Percentiles rank a stretch among this genome's conserved stretches.
Conservation (phyloP, 2,113 vertebrate species). For the Ia io region DNA sequence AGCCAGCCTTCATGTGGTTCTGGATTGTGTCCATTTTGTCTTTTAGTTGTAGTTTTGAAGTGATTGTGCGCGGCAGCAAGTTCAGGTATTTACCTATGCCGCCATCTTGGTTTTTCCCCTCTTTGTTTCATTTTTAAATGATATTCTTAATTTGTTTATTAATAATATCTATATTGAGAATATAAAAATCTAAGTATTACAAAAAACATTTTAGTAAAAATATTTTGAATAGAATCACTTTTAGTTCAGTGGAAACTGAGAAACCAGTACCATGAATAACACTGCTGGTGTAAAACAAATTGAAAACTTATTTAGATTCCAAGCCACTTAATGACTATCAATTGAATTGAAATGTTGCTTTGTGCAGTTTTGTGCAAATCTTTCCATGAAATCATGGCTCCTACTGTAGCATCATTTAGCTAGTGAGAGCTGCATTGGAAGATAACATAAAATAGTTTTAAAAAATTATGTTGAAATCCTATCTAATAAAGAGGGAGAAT, state of each 20-base stretch:
- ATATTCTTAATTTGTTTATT: background rate
- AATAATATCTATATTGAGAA: background rate
- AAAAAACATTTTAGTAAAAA: background rate
- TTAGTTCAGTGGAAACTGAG: background rate
- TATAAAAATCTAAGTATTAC: background rate
- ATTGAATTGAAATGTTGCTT: background rate
- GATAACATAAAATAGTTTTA: background rate
- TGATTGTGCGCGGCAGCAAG: no score
- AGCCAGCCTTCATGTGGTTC: no score
- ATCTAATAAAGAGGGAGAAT: no score
- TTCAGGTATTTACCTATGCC: no score
- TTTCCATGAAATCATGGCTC: background rate
- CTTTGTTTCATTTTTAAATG: slow-evolving; percentile 2
- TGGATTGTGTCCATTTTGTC: no score
- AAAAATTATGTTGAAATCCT: slow-evolving; percentile 27
- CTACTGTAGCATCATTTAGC: background rate
- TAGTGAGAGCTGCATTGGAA: background rate
- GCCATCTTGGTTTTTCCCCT: no score
- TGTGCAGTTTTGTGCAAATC: background rate
- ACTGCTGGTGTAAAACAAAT: background rate
- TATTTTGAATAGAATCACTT: background rate
- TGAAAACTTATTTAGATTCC: slow-evolving; percentile 6
- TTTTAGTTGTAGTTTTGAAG: no score
- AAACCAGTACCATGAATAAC: background rate
- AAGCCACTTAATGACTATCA: background rate